Conservation (phyloP, 2,797 vertebrate genomes). For the Tenualosa thibaudeaui region DNA sequence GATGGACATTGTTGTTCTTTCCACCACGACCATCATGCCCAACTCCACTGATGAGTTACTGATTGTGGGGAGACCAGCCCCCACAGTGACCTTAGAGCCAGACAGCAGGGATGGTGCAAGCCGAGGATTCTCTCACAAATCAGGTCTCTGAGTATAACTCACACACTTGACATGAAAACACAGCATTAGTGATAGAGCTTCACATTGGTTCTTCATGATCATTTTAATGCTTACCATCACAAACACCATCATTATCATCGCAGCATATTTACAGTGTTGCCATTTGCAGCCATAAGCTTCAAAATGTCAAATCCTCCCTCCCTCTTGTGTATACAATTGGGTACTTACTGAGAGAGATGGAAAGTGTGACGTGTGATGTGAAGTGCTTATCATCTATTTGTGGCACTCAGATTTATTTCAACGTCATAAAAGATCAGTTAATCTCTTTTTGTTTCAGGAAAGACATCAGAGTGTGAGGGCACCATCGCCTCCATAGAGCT, state of each 20-base stretch:
- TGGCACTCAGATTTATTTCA: no score
- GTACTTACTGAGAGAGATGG: no score
- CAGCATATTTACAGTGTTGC: background rate
- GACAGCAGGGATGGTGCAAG: slow-evolving; percentile 70
- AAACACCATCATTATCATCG: background rate
- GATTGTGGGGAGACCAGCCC: slow-evolving; percentile 54
- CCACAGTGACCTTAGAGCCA: slow-evolving; percentile 59
- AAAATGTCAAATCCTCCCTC: no score
- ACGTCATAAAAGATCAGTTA: background rate
- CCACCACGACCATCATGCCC: slow-evolving; percentile 42
- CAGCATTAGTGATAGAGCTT: background rate
- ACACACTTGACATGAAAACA: background rate
- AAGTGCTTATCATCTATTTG: no score
- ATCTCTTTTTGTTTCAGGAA: slow-evolving; percentile 57
- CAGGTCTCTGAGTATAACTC: slow-evolving; percentile 65
- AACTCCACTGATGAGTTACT: slow-evolving; percentile 31
- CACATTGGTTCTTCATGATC: background rate
- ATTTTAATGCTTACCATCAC: background rate
- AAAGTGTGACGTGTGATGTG: no score
- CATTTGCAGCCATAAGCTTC: no score
- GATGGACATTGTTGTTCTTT: slow-evolving; percentile 26
- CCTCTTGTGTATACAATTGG: no score
- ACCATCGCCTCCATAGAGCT: slow-evolving; percentile 86
- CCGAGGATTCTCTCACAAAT: slow-evolving; percentile 66
- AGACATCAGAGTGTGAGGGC: slow-evolving; percentile 86